These are phyloP conservation scores for Xestia ashworthii DNA, from an alignment of 2,888 invertebrate genomes.

Conservation along the genomic window DNA sequence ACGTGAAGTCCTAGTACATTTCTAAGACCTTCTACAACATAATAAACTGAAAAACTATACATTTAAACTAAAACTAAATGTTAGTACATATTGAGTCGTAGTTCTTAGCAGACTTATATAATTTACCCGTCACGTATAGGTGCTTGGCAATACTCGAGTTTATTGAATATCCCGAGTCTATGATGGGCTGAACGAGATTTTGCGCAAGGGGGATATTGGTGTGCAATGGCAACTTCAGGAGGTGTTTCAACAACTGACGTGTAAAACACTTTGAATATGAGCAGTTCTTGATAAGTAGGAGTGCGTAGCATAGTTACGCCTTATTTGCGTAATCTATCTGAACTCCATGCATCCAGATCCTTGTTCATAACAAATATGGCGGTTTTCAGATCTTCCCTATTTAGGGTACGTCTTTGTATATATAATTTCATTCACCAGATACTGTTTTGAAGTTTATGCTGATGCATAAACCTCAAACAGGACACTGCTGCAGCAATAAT, in stretches of 20 bases:
- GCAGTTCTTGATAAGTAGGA: neutral
- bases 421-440: too few relatives aligned
- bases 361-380: too few relatives aligned
- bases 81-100: too few relatives aligned
- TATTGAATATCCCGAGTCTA: neutral
- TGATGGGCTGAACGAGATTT: neutral
- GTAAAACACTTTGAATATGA: neutral
- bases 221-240: neutral
- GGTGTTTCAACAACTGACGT: neutral
- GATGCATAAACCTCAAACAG: too few relatives aligned
- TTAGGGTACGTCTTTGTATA: too few relatives aligned
- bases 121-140: neutral
- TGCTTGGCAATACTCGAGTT: neutral
- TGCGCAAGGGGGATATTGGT: neutral
- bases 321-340: neutral
- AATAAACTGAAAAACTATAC: neutral
- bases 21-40: neutral
- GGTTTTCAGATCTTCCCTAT: too few relatives aligned
- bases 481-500: too few relatives aligned
- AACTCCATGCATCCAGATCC: neutral
- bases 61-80: neutral
- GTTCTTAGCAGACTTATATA: too few relatives aligned
- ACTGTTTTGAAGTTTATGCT: too few relatives aligned
- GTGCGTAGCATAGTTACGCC: neutral
- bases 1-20: neutral